A percentile compares a stretch with the other conserved stretches of the same genome.
These are phyloP conservation scores for Parotocinclus haroldoi DNA, from an alignment of 2,797 vertebrate genomes.

Conservation along the genomic window DNA sequence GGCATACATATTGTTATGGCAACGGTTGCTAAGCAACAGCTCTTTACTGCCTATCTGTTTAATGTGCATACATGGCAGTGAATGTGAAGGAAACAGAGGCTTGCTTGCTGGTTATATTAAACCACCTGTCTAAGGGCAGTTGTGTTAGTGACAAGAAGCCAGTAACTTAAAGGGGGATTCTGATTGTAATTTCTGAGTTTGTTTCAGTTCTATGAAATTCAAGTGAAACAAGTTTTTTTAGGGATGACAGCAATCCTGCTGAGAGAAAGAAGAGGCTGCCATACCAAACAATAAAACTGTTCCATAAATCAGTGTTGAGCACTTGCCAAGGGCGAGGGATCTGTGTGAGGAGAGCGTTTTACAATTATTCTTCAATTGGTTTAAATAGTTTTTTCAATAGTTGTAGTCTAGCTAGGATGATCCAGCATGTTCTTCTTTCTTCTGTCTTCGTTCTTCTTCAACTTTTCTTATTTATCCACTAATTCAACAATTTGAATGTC, in stretches of 20 bases:
- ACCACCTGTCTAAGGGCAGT: not conserved
- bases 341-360: not conserved
- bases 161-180: not conserved
- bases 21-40: slow-evolving; percentile 62
- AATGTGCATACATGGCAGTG: not conserved
- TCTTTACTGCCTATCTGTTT: not conserved
- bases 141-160: not conserved
- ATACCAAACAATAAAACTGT: not conserved
- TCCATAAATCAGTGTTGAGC: not conserved
- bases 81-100: not conserved
- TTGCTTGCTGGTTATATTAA: slow-evolving; percentile 1
- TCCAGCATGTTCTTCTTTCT: too few species aligned
- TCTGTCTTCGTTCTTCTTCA: too few species aligned
- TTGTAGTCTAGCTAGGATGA: too few species aligned
- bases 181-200: not conserved
- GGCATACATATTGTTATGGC: slow-evolving; percentile 56
- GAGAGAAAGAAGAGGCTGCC: not conserved
- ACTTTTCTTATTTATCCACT: too few species aligned
- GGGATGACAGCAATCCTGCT: not conserved
- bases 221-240: not conserved
- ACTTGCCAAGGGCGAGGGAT: not conserved
- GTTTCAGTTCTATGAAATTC: not conserved
- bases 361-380: too few species aligned
- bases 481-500: too few species aligned
- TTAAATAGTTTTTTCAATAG: too few species aligned